Evolutionary conservation across 2,797 vertebrate species (phyloP).

Genomic region (Sphaeramia orbicularis): DNA sequence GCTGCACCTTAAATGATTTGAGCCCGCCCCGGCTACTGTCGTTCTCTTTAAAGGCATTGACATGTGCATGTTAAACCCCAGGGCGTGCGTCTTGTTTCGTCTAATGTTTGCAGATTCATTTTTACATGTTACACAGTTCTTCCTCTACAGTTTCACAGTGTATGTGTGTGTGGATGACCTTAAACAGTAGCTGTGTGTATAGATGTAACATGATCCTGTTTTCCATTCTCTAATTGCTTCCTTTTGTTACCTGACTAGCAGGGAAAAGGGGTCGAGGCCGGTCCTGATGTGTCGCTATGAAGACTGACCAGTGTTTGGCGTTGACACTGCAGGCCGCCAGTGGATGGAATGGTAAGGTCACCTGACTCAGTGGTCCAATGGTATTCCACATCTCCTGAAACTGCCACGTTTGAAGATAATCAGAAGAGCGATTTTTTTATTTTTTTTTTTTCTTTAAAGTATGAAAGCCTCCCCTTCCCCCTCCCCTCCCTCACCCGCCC

Average conservation of each 20-base stretch:
- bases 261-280: constrained; percentile 94
- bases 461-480: constrained; percentile 44
- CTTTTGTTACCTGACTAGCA: constrained; percentile 99
- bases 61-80: constrained; percentile 59
- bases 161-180: constrained; percentile 1
- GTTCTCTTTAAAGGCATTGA: constrained; percentile 43
- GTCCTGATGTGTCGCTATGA: constrained; percentile 96
- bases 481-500: background rate
- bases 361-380: constrained; percentile 86
- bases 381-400: constrained; percentile 83
- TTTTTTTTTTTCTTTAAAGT: constrained; percentile 33
- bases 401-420: constrained; percentile 69
- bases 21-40: constrained; percentile 24
- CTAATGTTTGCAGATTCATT: constrained; percentile 20
- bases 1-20: constrained; percentile 30
- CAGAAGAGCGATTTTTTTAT: constrained; percentile 45
- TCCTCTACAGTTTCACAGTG: constrained; percentile 4
- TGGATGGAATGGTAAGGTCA: constrained; percentile 95
- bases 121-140: constrained; percentile 3
- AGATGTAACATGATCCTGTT: constrained; percentile 66
- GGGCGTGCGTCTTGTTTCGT: constrained; percentile 30
- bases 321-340: constrained; percentile 90
- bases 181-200: constrained; percentile 40
- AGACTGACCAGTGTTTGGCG: constrained; percentile 90
- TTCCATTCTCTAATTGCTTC: constrained; percentile 94